Base-by-base conservation (phyloP, 2,888 invertebrate genomes). In the Nomada hirtipes region DNA sequence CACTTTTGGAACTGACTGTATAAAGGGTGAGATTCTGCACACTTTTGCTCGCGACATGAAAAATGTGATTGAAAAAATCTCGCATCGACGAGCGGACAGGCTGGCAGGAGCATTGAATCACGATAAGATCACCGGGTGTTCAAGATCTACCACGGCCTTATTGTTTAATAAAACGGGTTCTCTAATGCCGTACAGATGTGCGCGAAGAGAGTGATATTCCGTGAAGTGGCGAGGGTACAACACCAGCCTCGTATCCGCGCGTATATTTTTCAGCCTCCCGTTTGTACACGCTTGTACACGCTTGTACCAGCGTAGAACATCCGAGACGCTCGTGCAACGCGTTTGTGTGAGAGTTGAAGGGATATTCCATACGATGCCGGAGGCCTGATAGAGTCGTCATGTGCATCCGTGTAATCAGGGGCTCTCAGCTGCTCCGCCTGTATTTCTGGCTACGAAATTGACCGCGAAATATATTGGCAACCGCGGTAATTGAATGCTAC, bases 371-470 rank as follows among this genome's bases (percentile, higher is more conserved):
- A 79, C 85, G 78, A 74, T 83, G 86, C 88, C 82, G 76, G 79
- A 63, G 79, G 89, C 80, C 85, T 86, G 90, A 91, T 91, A 89
- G 91, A 91, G 89, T 89, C 87, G 90, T 91, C 90, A 90, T 89
- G 85, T 80, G 87, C 86, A 87, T 89, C 83, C 75, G 85, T 85
- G 85, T 86, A 89, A 91, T 90, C 89, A 90, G 89, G 85, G 89
- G 87, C 89, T 90, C 89, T 89, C 89, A 90, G 88, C 83, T 82
- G 23, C 81, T 74, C 36, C 55, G 50, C 10, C 4, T 52, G 50
- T 18, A 42, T 47, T 71, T 61, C 47, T 50, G 29, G 15, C 20
- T 36, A 3, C 26, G n/a, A 44, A 69, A 57, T 44, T 15, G 36
- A 7, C 36, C 7, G 36, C 7, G 7, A 36, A 36, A 36, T 36